phyloP scores from a whole-genome alignment of 1,140 invertebrate genomes.

The Drosophila fuyamai region DNA sequence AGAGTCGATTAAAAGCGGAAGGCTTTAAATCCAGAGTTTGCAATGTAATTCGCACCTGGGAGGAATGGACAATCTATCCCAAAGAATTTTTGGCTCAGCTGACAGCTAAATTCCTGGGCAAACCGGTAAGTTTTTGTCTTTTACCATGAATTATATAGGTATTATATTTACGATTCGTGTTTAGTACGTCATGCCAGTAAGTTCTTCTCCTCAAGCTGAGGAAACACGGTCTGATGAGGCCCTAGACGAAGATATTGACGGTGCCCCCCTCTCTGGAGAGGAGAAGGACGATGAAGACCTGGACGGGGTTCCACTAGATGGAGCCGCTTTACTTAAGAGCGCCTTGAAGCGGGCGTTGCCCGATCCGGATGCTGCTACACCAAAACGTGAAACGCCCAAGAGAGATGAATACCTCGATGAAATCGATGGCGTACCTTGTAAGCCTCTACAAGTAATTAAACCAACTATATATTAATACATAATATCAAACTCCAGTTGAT shows the following conservation, averaged over 20 bases:
- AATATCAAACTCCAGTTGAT: conserved; percentile 87
- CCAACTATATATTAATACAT: neutral
- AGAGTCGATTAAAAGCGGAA: conserved; percentile 96
- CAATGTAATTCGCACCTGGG: conserved; percentile 97
- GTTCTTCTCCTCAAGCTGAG: conserved; percentile 46
- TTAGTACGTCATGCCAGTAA: conserved; percentile 35
- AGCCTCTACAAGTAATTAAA: conserved; percentile 33
- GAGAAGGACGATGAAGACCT: conserved; percentile 90
- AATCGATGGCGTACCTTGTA: conserved; percentile 91
- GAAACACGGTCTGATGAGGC: conserved; percentile 62
- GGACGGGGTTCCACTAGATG: conserved; percentile 92
- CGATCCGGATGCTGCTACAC: conserved; percentile 50
- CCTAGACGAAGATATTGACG: conserved; percentile 87
- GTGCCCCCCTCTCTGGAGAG: conserved; percentile 88
- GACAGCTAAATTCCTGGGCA: conserved; percentile 95
- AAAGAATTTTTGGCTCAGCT: conserved; percentile 96
- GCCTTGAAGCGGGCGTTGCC: conserved; percentile 87
- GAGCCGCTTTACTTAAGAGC: conserved; percentile 91
- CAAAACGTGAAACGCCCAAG: conserved; percentile 58
- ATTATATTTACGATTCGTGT: neutral
- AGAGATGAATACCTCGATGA: conserved; percentile 86
- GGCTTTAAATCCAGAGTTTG: conserved; percentile 98
- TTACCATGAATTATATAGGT: neutral
- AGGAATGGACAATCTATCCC: conserved; percentile 98
- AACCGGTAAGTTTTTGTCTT: conserved; percentile 43